phyloP scores from a whole-genome alignment of 2,113 vertebrate genomes.

The Barnardius zonarius region DNA sequence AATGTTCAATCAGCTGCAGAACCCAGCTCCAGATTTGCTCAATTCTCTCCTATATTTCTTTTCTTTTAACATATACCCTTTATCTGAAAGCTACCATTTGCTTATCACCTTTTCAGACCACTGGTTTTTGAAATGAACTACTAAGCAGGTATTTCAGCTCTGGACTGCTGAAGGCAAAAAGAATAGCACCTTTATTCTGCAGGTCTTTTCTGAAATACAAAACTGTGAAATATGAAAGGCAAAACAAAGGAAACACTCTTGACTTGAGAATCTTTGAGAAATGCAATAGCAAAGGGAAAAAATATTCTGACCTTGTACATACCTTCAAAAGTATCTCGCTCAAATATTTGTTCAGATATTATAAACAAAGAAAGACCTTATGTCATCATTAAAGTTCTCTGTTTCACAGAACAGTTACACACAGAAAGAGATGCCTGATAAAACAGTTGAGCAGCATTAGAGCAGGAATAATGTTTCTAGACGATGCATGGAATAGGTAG shows the following conservation, averaged over 20 bases:
- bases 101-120: conserved; percentile 33
- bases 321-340: neutral
- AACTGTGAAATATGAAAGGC: neutral
- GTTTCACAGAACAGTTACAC: neutral
- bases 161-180: conserved; percentile 6
- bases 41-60: neutral
- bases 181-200: neutral
- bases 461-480: neutral
- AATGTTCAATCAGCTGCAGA: neutral
- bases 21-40: neutral
- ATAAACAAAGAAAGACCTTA: neutral
- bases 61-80: neutral
- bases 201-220: neutral
- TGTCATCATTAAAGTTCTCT: neutral
- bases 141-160: conserved; percentile 1
- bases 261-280: conserved; percentile 1
- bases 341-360: conserved; percentile 21
- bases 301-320: neutral
- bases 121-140: conserved; percentile 9
- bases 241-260: conserved; percentile 7
- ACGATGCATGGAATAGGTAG: neutral
- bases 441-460: neutral
- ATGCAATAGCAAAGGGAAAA: neutral
- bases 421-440: neutral
- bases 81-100: neutral